phyloP scores from a whole-genome alignment of 2,113 vertebrate species.

The Phrynosoma platyrhinos region DNA sequence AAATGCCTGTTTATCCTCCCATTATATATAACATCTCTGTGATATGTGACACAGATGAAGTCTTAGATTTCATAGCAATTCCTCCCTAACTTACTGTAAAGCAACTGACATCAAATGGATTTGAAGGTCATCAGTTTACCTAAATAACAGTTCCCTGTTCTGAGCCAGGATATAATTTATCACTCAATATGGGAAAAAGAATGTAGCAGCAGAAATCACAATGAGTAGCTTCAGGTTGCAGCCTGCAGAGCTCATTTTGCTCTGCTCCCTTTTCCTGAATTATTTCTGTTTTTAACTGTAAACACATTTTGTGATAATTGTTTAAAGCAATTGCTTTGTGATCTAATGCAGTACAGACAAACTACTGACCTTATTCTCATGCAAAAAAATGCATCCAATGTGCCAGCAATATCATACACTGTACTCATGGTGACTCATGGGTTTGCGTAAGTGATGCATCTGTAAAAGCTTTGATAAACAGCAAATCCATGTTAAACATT shows the following conservation, averaged over 20 bases:
- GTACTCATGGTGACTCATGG: conserved; percentile 66
- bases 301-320: conserved; percentile 45
- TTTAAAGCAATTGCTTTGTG: conserved; percentile 64
- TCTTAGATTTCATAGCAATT: conserved; percentile 8
- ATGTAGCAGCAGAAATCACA: fast-evolving
- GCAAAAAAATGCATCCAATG: conserved; percentile 64
- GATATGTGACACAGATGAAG: not conserved
- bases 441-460: conserved; percentile 64
- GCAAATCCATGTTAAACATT: conserved; percentile 52
- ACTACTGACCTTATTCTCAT: conserved; percentile 59
- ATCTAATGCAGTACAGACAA: conserved; percentile 62
- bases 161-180: conserved; percentile 2
- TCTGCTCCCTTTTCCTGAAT: conserved; percentile 56
- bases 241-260: conserved; percentile 34
- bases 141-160: conserved; percentile 7
- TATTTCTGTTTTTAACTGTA: conserved; percentile 56
- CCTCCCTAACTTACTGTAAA: conserved; percentile 26
- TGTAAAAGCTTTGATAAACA: conserved; percentile 61
- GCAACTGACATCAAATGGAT: not conserved
- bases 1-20: conserved; percentile 28
- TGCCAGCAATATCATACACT: conserved; percentile 64
- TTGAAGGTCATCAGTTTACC: conserved; percentile 1
- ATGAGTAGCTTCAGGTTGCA: conserved; percentile 41
- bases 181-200: conserved; percentile 40
- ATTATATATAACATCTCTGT: not conserved